Evolutionary conservation across 2,113 vertebrate species (phyloP), one percentile per base, ranked within the genome.

Genomic region (Chaetodon auriga): DNA sequence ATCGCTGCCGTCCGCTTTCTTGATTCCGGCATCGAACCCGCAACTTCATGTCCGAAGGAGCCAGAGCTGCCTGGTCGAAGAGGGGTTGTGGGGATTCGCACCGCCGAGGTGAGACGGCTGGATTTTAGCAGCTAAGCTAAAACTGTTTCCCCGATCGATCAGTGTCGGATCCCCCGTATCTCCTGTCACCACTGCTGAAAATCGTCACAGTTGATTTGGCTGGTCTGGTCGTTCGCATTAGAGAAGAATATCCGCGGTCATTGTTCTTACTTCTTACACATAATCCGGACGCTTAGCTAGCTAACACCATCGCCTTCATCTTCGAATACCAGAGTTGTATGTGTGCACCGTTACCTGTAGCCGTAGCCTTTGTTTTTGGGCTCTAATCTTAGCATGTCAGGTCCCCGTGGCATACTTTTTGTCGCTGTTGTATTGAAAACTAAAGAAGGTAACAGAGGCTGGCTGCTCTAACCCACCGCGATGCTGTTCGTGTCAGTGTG

Each of bases 51-150:
- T 95, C 94, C 85, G 92, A 93, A 53, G 95, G 87, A 86, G 89
- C 93, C 90, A 85, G 91, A 93, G 91, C 94, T 85, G 93, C 90
- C 92, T 94, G 94, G 93, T 92, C 93, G 72, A 94, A 95, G 93
- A 92, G 94, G 93, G 94, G 93, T 69, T 95, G 94, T 92, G 95
- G 91, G 92, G 93, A 94, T 92, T 93, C 91, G 90, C 94, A 92
- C 83, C 92, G 94, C 93, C 93, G 95, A 95, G 95, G 95, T 95
- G 94, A 94, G 93, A 69, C 88, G 86, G 70, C 71, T 78, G 72
- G 55, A 75, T 57, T 25, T 77, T 71, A 80, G 83, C 89, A 1
- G 86, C 90, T 88, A 82, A 80, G 90, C 89, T 90, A 91, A 83
- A 78, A 73, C 81, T 70, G 80, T 41, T 78, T 2, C 35, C 64